Evolutionary conservation across 1,140 invertebrate species (phyloP).

Genomic region (Goniozus legneri): DNA sequence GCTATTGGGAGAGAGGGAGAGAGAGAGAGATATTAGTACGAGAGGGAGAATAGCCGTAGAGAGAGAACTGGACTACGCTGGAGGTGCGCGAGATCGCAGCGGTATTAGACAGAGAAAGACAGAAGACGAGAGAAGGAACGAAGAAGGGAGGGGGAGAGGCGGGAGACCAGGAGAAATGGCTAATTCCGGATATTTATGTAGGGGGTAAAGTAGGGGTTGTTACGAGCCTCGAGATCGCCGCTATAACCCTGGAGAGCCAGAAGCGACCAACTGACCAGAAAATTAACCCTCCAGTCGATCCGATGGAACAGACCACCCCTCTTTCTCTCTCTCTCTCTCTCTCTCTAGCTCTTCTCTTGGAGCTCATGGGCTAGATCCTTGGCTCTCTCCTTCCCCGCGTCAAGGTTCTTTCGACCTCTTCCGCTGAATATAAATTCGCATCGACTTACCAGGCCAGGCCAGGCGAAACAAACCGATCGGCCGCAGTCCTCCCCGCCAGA

Average conservation of each 20-base stretch:
- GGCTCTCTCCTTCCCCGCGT: conserved; percentile 23
- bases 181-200: conserved; percentile 58
- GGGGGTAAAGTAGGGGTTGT: conserved; percentile 51
- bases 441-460: too few species aligned
- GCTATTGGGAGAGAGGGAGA: too few species aligned
- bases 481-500: too few species aligned
- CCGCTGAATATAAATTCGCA: neutral
- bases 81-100: neutral
- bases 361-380: conserved; percentile 29
- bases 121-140: neutral
- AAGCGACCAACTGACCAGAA: conserved; percentile 58
- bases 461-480: too few species aligned
- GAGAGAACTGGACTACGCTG: neutral
- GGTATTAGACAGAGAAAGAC: conserved; percentile 8
- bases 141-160: conserved; percentile 20
- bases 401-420: conserved; percentile 15
- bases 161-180: conserved; percentile 53
- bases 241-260: conserved; percentile 53
- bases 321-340: too few species aligned
- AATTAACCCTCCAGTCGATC: conserved; percentile 56
- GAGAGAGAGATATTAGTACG: conserved; percentile 1
- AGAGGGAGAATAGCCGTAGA: neutral
- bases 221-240: conserved; percentile 51
- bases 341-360: too few species aligned
- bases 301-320: too few species aligned